These are phyloP conservation scores for Falco cherrug DNA, from an alignment of 2,797 vertebrate genomes.

Conservation along the genomic window DNA sequence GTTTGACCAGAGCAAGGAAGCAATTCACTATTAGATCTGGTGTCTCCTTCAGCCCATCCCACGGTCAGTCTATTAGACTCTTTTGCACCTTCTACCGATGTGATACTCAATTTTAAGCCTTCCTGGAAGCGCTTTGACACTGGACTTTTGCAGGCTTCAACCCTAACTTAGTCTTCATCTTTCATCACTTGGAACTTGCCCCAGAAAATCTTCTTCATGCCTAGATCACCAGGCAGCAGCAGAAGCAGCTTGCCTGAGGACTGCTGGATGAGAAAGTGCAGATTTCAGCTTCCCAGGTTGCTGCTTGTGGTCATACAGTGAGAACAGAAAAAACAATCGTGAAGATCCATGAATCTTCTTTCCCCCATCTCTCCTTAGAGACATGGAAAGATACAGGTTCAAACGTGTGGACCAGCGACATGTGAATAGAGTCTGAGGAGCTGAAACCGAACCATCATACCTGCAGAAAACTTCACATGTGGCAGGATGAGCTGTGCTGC, in stretches of 20 bases:
- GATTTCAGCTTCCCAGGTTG: neutral
- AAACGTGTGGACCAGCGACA: neutral
- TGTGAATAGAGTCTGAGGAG: neutral
- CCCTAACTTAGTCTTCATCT: neutral
- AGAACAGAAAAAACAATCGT: neutral
- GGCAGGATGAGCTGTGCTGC: neutral
- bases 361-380: neutral
- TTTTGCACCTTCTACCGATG: neutral
- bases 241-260: neutral
- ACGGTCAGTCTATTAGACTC: neutral
- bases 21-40: neutral
- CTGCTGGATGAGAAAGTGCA: neutral
- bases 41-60: neutral
- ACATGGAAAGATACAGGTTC: neutral
- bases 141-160: neutral
- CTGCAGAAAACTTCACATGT: neutral
- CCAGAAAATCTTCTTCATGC: neutral
- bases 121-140: neutral
- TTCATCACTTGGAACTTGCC: neutral
- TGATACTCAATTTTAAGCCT: neutral
- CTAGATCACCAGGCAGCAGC: neutral
- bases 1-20: neutral
- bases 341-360: neutral
- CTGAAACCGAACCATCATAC: neutral
- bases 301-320: neutral